Conservation (phyloP, 1,140 invertebrate species). For the Drosophila eugracilis region DNA sequence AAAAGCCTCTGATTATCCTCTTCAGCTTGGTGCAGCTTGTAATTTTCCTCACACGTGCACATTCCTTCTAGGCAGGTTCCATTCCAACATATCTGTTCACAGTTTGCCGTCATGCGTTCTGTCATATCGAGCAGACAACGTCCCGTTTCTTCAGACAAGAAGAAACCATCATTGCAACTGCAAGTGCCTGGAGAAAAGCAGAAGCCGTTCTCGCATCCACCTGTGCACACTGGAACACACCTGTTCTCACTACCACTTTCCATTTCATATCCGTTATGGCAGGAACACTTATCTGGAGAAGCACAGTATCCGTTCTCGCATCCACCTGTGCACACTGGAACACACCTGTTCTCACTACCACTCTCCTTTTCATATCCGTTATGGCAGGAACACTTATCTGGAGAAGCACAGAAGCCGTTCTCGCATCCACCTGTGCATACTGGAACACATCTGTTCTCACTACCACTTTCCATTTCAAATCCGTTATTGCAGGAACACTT, state of each 20-base stretch:
- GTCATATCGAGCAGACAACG: neutral
- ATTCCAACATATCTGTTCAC: constrained; percentile 40
- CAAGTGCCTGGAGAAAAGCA: constrained; percentile 22
- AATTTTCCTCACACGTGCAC: constrained; percentile 44
- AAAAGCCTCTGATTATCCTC: neutral
- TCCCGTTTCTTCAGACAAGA: too few species aligned
- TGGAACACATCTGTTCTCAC: constrained; percentile 11
- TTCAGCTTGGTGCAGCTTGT: constrained; percentile 25
- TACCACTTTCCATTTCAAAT: neutral
- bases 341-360: constrained; percentile 13
- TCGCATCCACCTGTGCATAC: constrained; percentile 21
- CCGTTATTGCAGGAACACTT: constrained; percentile 28
- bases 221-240: constrained; percentile 10
- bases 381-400: constrained; percentile 16
- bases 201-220: constrained; percentile 11
- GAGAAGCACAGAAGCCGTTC: constrained; percentile 30
- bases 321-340: neutral
- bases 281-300: neutral
- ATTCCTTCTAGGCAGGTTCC: constrained; percentile 41
- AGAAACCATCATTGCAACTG: neutral
- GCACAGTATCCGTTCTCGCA: constrained; percentile 34
- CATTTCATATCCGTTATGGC: neutral
- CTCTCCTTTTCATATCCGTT: neutral
- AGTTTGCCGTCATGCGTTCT: neutral
- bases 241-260: neutral